phyloP scores from a whole-genome alignment of 1,140 invertebrate species.

The Periplaneta americana region DNA sequence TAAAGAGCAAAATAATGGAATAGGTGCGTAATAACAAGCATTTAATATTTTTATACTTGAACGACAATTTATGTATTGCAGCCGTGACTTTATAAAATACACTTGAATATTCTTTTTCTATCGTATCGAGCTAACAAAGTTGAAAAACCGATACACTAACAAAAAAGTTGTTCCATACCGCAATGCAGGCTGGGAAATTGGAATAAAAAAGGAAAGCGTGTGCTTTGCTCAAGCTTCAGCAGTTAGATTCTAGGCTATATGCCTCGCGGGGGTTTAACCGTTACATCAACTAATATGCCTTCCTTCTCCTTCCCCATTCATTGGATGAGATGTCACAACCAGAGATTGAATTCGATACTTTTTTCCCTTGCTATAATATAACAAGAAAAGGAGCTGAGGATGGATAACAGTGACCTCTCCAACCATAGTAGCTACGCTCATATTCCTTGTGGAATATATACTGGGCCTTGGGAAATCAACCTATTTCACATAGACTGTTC shows the following conservation, averaged over 20 bases:
- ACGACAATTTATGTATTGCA: not conserved
- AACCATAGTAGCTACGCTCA: too few species aligned
- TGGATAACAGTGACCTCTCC: not conserved
- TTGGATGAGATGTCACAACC: not conserved
- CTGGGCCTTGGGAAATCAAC: too few species aligned
- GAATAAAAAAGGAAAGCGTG: not conserved
- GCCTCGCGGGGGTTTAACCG: not conserved
- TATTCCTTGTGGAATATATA: too few species aligned
- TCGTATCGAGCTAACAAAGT: not conserved
- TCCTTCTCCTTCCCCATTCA: not conserved
- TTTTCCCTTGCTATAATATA: not conserved
- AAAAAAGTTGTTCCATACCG: not conserved
- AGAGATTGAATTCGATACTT: not conserved
- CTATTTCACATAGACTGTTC: too few species aligned
- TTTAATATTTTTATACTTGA: not conserved
- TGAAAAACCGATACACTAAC: not conserved
- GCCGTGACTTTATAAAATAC: not conserved
- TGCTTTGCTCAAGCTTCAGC: not conserved
- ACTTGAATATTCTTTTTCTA: not conserved
- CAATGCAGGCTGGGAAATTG: not conserved
- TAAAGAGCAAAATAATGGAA: not conserved
- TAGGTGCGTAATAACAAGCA: not conserved
- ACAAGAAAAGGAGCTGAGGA: not conserved
- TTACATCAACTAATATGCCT: not conserved
- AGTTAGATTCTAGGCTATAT: not conserved